phyloP scores from a whole-genome alignment of 2,797 vertebrate species.

The Poecilia gillii region DNA sequence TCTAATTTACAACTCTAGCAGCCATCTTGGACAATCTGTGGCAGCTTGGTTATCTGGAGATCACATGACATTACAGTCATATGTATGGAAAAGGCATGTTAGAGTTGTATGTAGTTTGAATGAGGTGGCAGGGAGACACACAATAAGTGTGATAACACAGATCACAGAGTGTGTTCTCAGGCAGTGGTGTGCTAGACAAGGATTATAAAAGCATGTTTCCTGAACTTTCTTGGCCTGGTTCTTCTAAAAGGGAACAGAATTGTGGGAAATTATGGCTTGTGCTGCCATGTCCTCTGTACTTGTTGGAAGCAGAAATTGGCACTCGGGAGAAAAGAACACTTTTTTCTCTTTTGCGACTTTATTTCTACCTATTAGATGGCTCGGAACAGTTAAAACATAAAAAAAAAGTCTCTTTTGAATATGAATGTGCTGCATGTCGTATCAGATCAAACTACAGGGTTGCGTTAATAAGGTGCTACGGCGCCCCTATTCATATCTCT shows the following conservation, averaged over 20 bases:
- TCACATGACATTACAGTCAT: not conserved
- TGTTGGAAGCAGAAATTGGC: not conserved
- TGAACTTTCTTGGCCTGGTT: not conserved
- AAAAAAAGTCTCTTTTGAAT: not conserved
- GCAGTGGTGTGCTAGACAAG: not conserved
- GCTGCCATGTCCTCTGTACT: not conserved
- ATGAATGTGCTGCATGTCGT: slow-evolving; percentile 11
- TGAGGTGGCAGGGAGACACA: not conserved
- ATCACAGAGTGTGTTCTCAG: not conserved
- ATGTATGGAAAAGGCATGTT: not conserved
- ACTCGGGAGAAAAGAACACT: not conserved
- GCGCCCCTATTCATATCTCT: slow-evolving; percentile 33
- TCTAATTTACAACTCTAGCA: not conserved
- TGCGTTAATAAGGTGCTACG: slow-evolving; percentile 34
- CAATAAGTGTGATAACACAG: not conserved
- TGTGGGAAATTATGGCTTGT: not conserved
- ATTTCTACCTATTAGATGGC: slow-evolving; percentile 17
- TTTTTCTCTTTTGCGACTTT: slow-evolving; percentile 11
- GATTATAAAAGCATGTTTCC: not conserved
- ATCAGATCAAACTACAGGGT: slow-evolving; percentile 30
- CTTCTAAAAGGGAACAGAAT: not conserved
- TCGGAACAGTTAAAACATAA: slow-evolving; percentile 2
- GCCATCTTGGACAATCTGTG: not conserved
- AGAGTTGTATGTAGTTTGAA: not conserved
- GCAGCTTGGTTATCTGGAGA: not conserved